phyloP scores from a whole-genome alignment of 2,888 invertebrate species.

The Leucania comma region DNA sequence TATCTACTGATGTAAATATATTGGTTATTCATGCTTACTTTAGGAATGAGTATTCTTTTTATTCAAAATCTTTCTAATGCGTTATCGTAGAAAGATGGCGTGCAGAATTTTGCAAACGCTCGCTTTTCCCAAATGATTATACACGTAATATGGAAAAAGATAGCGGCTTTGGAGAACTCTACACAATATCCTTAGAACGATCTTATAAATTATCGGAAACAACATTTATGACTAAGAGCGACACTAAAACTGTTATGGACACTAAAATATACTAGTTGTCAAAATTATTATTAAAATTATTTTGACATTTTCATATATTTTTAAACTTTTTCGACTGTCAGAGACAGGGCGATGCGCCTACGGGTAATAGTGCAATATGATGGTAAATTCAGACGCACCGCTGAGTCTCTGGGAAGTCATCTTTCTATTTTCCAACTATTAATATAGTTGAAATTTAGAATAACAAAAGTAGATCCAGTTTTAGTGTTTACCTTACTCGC shows the following conservation, averaged over 20 bases:
- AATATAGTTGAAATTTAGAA: slow-evolving; percentile 34
- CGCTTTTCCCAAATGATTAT: slow-evolving; percentile 34
- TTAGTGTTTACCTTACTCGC: slow-evolving; percentile 81
- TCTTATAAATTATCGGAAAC: slow-evolving; percentile 89
- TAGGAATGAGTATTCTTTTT: slow-evolving; percentile 89
- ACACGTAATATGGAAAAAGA: slow-evolving; percentile 3
- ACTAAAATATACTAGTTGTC: slow-evolving; percentile 59
- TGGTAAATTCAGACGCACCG: slow-evolving; percentile 9
- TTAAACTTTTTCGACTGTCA: slow-evolving; percentile 30
- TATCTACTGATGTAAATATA: slow-evolving; percentile 89
- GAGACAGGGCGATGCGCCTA: slow-evolving; percentile 22
- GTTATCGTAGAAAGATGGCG: slow-evolving; percentile 76
- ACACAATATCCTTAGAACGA: slow-evolving; percentile 76
- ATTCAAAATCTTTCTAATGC: slow-evolving; percentile 79
- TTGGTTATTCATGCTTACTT: slow-evolving; percentile 88
- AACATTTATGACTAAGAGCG: slow-evolving; percentile 87
- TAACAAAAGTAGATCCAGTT: slow-evolving; percentile 68
- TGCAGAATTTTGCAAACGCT: slow-evolving; percentile 78
- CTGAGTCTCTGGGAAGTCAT: slow-evolving; percentile 12
- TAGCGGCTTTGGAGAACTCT: slow-evolving; percentile 77
- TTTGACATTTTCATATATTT: slow-evolving; percentile 57
- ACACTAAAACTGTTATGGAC: slow-evolving; percentile 79
- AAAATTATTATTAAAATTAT: slow-evolving; percentile 47
- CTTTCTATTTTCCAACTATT: slow-evolving; percentile 36
- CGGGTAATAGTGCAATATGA: slow-evolving; percentile 2